These are phyloP conservation scores for Symphodus melops DNA, from an alignment of 2,113 vertebrate species.

Conservation along the genomic window DNA sequence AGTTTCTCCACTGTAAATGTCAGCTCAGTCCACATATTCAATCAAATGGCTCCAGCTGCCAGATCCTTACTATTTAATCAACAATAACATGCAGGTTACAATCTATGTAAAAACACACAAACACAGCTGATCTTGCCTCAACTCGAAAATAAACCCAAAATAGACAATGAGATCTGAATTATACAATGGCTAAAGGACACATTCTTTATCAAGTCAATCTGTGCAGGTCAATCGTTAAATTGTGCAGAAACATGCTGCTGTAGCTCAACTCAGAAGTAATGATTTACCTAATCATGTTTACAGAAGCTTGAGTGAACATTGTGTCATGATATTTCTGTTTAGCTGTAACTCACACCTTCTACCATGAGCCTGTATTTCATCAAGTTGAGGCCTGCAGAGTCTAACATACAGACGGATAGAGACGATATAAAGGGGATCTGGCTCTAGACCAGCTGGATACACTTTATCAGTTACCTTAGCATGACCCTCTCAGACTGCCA, in stretches of 20 bases:
- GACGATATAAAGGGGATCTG: constrained; percentile 53
- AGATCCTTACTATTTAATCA: no score
- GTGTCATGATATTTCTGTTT: constrained; percentile 29
- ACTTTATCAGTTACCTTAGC: constrained; percentile 55
- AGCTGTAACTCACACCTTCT: constrained; percentile 33
- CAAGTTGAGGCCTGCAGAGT: constrained; percentile 55
- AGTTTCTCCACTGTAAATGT: neutral
- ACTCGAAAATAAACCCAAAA: neutral
- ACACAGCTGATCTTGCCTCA: neutral
- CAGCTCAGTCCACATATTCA: neutral
- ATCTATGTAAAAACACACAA: no score
- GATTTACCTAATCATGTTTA: constrained; percentile 39
- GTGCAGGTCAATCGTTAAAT: constrained; percentile 40
- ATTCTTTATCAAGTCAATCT: neutral
- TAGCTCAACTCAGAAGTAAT: constrained; percentile 18
- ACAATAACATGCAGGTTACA: no score
- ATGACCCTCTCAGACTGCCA: constrained; percentile 57
- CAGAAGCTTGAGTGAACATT: constrained; percentile 20
- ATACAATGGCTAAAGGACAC: neutral
- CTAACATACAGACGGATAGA: constrained; percentile 29
- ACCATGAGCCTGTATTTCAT: constrained; percentile 49
- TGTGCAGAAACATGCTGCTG: neutral
- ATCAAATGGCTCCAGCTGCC: neutral
- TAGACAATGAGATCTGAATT: neutral
- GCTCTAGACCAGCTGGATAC: constrained; percentile 59